A percentile compares a stretch with the other conserved stretches of the same genome.
Conservation (phyloP, 2,797 vertebrate genomes). For the Lateolabrax maculatus region DNA sequence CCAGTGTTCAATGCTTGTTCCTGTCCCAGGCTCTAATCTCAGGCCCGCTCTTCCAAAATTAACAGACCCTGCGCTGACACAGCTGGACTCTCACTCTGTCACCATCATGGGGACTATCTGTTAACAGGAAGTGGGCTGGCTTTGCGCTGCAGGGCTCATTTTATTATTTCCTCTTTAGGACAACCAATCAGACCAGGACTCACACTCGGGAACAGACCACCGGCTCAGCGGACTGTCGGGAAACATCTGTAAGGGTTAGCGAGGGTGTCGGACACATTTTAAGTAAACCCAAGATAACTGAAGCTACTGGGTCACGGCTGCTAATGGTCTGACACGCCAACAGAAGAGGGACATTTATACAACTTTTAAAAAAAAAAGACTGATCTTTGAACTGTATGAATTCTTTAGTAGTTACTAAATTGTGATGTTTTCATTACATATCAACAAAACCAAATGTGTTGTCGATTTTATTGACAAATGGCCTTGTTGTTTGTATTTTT, state of each 20-base stretch:
- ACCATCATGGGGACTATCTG: slow-evolving; percentile 53
- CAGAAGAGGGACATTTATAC: not conserved
- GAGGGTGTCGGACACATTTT: slow-evolving; percentile 31
- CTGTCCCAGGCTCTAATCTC: slow-evolving; percentile 6
- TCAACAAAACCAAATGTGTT: slow-evolving; percentile 29
- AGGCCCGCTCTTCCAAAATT: slow-evolving; percentile 3
- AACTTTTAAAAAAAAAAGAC: slow-evolving; percentile 3
- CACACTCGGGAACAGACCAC: slow-evolving; percentile 33
- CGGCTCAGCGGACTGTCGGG: slow-evolving; percentile 33
- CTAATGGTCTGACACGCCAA: slow-evolving; percentile 5
- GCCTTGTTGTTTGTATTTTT: not conserved
- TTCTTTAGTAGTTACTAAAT: slow-evolving; percentile 4
- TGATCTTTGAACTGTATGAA: slow-evolving; percentile 3
- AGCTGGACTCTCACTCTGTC: slow-evolving; percentile 55
- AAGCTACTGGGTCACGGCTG: slow-evolving; percentile 1
- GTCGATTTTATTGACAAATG: slow-evolving; percentile 8
- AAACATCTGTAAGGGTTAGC: slow-evolving; percentile 50
- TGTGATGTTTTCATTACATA: slow-evolving; percentile 10
- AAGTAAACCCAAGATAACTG: slow-evolving; percentile 18
- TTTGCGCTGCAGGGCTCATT: slow-evolving; percentile 40
- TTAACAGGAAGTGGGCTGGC: slow-evolving; percentile 60
- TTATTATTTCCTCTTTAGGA: slow-evolving; percentile 51
- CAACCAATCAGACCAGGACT: slow-evolving; percentile 40
- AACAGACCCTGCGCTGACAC: slow-evolving; percentile 36
- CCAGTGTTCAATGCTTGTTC: not conserved